Evolutionary conservation across 2,797 vertebrate species (phyloP), one percentile per base, ranked within the genome.

Genomic region (Acanthiza pusilla): DNA sequence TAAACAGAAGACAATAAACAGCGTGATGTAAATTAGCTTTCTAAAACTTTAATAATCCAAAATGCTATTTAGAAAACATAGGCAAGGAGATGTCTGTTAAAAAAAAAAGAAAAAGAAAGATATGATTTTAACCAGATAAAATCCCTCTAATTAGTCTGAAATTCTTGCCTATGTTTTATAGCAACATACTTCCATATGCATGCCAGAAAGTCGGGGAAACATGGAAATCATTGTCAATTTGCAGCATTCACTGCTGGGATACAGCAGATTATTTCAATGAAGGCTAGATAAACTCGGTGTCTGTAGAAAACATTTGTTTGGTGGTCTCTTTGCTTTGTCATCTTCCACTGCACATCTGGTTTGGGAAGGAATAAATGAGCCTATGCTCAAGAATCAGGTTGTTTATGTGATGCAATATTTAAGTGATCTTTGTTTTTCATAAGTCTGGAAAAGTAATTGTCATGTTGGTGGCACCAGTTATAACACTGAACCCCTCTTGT

Each of bases 131-230:
- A 88, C 30, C 48, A 88, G 95, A 88, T 84, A 79, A 93, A 94
- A 82, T 88, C 85, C 86, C 83, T 96, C 93, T 96, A 95, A 97
- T 96, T 95, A 97, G 89, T 57, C 83, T 94, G 88, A 96, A 89
- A 61, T 88, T 92, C 92, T 83, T 82, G 60, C 80, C 66, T 63
- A 6, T 40, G 38, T 79, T 95, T 96, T 94, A 40, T 61, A 87
- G 62, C 65, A 62, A 50, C 26, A 2, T 22, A 13, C 81, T 97
- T 89, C 61, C 76, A 18, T 77, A 60, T 82, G 94, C n/a, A 14
- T 83, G 66, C 83, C 88, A 94, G 93, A 84, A 93, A 82, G 92
- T 42, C 4, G 14, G 83, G 71, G 54, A 90, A 93, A 82, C 68
- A 23, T 83, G 89, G 91, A 93, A 96, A 91, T 79, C 53, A 11